These are phyloP conservation scores for Malaclemys terrapin DNA, from an alignment of 2,113 vertebrate species.

Conservation along the genomic window DNA sequence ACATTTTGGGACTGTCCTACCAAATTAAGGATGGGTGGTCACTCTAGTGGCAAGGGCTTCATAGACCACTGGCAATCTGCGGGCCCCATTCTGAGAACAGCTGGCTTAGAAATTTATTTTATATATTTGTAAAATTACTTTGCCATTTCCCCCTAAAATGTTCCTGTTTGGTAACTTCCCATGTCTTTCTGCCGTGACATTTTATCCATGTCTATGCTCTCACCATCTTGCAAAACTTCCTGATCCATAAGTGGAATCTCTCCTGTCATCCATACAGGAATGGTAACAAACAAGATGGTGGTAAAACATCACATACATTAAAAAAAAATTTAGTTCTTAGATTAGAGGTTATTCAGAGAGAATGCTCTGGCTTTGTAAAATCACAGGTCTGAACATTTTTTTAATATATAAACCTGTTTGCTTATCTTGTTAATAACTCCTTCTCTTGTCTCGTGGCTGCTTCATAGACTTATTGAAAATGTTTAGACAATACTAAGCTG, in stretches of 20 bases:
- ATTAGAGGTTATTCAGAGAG: background rate
- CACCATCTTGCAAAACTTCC: background rate
- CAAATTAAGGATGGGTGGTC: too few species aligned
- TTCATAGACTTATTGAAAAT: background rate
- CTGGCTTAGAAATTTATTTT: too few species aligned
- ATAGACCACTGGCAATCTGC: too few species aligned
- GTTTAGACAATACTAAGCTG: background rate
- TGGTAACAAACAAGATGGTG: background rate
- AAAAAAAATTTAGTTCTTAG: background rate
- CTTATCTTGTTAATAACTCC: too few species aligned
- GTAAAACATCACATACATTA: background rate
- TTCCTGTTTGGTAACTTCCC: too few species aligned
- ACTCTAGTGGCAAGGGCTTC: too few species aligned
- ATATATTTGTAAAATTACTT: too few species aligned
- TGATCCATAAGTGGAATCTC: background rate
- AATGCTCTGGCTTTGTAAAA: background rate
- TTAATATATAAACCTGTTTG: too few species aligned
- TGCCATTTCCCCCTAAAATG: too few species aligned
- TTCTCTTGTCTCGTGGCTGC: background rate
- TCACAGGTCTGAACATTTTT: background rate
- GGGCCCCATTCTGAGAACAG: too few species aligned
- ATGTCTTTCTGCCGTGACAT: background rate
- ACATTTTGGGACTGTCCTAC: too few species aligned
- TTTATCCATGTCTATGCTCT: too few species aligned
- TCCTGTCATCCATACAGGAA: background rate